These are phyloP conservation scores for Conus canariensis DNA, from an alignment of 2,888 invertebrate species.

Conservation along the genomic window DNA sequence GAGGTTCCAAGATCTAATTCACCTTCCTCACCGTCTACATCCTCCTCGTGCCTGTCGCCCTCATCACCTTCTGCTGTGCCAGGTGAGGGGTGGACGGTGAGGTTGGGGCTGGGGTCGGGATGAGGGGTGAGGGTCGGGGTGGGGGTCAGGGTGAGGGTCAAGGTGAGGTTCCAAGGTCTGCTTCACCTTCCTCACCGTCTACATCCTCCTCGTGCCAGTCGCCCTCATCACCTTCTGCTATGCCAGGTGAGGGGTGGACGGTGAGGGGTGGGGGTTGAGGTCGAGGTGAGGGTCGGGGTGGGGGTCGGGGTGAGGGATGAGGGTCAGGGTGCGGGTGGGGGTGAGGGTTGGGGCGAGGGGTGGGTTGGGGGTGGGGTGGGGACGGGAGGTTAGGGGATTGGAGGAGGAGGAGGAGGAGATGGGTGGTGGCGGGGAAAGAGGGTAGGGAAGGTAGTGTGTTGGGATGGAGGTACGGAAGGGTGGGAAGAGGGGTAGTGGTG, in stretches of 20 bases:
- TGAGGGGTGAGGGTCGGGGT: neutral
- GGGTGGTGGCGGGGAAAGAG: too few species aligned
- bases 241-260: slow-evolving; percentile 62
- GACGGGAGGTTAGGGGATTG: neutral
- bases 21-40: slow-evolving; percentile 79
- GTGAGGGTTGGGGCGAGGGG: neutral
- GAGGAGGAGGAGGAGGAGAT: neutral
- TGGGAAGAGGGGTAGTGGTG: too few species aligned
- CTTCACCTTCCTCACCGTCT: slow-evolving; percentile 78
- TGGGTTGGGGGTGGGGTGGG: neutral
- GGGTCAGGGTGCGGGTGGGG: neutral
- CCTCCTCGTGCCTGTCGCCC: slow-evolving; percentile 77
- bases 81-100: slow-evolving; percentile 58
- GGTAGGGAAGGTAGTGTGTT: too few species aligned
- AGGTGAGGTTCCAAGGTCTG: slow-evolving; percentile 69
- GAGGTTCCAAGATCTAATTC: slow-evolving; percentile 78
- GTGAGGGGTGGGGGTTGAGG: neutral
- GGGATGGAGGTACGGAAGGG: too few species aligned
- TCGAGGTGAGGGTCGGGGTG: neutral
- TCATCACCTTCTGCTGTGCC: slow-evolving; percentile 79
- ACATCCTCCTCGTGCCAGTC: slow-evolving; percentile 79
- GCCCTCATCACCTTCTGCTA: slow-evolving; percentile 79
- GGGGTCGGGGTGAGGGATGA: neutral
- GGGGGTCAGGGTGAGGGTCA: neutral
- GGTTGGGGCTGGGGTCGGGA: neutral